Evolutionary conservation across 2,797 vertebrate species (phyloP).

Genomic region (Mallotus villosus): DNA sequence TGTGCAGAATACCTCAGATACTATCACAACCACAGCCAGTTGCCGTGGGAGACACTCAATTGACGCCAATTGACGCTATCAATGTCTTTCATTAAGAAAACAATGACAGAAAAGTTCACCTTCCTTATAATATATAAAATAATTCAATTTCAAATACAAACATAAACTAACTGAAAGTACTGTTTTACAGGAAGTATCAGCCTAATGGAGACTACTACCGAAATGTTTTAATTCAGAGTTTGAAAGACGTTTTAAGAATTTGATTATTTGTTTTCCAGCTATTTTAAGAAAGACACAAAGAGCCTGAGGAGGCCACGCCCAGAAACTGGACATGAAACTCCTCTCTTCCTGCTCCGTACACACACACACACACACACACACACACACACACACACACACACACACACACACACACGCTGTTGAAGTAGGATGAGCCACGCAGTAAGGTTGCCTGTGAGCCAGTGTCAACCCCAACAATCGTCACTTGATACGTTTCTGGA

Average conservation of each 20-base stretch:
- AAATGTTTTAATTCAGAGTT: not conserved
- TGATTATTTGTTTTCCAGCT: slow-evolving; percentile 13
- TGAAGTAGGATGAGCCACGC: not conserved
- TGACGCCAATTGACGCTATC: not conserved
- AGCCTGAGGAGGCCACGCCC: slow-evolving; percentile 59
- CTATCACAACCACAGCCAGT: slow-evolving; percentile 42
- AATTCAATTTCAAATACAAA: not conserved
- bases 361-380: not conserved
- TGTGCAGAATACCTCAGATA: slow-evolving; percentile 49
- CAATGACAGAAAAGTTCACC: not conserved
- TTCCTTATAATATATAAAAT: not conserved
- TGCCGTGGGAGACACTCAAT: slow-evolving; percentile 19
- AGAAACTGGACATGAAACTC: slow-evolving; percentile 67
- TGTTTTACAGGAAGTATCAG: not conserved
- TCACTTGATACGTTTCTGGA: too few relatives aligned
- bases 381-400: slow-evolving; percentile 20
- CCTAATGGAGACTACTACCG: not conserved
- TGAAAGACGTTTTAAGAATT: slow-evolving; percentile 4
- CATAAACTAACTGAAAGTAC: not conserved
- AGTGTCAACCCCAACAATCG: not conserved
- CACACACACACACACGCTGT: not conserved
- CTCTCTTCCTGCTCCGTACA: not conserved
- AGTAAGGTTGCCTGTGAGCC: not conserved
- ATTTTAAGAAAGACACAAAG: slow-evolving; percentile 2
- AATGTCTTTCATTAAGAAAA: not conserved